Conservation (phyloP, 1,140 invertebrate genomes). For the Leptinotarsa undecemlineata region DNA sequence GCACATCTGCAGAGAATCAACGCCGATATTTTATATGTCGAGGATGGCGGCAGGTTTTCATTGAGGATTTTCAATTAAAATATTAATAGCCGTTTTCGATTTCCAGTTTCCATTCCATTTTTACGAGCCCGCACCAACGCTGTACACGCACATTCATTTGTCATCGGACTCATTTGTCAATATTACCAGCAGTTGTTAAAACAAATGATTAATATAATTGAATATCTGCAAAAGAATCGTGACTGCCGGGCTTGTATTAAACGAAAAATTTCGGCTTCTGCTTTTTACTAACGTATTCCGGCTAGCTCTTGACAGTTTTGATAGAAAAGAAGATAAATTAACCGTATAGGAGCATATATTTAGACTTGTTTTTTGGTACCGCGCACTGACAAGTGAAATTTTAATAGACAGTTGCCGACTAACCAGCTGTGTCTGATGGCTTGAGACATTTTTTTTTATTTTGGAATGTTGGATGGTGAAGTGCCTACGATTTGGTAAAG, state of each 20-base stretch:
- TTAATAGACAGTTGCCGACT: slow-evolving; percentile 14
- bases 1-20: too few relatives aligned
- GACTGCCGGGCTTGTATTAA: not conserved
- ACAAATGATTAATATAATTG: slow-evolving; percentile 13
- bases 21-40: not conserved
- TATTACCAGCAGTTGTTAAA: slow-evolving; percentile 18
- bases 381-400: slow-evolving; percentile 17
- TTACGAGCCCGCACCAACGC: not conserved
- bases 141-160: slow-evolving; percentile 7
- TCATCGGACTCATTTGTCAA: slow-evolving; percentile 18
- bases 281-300: not conserved
- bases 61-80: not conserved
- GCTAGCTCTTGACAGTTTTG: slow-evolving; percentile 6
- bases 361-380: slow-evolving; percentile 16
- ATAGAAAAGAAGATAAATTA: slow-evolving; percentile 20
- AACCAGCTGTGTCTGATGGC: slow-evolving; percentile 10
- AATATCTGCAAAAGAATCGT: slow-evolving; percentile 19
- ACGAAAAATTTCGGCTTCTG: not conserved
- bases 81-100: not conserved
- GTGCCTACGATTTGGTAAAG: not conserved
- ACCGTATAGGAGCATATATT: slow-evolving; percentile 9
- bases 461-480: not conserved
- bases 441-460: not conserved
- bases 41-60: not conserved
- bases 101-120: not conserved